Percentiles rank a stretch among this genome's conserved stretches.
Conservation (phyloP, 2,113 vertebrate genomes). For the Tursiops truncatus region DNA sequence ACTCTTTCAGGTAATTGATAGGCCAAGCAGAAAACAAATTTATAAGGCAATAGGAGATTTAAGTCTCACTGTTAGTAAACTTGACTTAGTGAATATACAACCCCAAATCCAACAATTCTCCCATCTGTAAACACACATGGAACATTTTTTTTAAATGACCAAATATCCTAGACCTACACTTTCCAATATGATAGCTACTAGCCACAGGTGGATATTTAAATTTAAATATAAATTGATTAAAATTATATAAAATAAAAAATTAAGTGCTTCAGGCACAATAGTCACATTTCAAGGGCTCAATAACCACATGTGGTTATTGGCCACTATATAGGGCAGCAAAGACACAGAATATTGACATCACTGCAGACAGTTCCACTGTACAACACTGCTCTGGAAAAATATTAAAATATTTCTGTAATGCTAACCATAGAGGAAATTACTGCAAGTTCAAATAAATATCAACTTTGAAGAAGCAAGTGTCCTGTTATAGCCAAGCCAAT, state of each 20-base stretch:
- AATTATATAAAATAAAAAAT: neutral
- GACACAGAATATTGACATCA: neutral
- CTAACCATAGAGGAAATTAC: neutral
- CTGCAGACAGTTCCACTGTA: neutral
- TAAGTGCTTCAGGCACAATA: neutral
- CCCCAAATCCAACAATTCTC: neutral
- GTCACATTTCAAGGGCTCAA: neutral
- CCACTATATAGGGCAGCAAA: neutral
- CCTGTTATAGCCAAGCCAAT: neutral
- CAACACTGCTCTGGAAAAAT: neutral
- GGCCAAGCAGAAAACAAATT: neutral
- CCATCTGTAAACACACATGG: neutral
- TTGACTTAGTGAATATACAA: neutral
- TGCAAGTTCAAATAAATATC: neutral
- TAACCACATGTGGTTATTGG: neutral
- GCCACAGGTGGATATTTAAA: neutral
- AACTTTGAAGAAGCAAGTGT: neutral
- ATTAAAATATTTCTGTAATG: neutral
- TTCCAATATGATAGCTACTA: neutral
- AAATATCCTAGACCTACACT: neutral
- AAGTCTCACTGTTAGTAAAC: neutral
- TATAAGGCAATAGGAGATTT: neutral
- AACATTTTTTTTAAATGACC: neutral
- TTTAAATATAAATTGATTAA: neutral
- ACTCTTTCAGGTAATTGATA: neutral